Conservation (phyloP, 2,113 vertebrate genomes). For the Laterallus jamaicensis region DNA sequence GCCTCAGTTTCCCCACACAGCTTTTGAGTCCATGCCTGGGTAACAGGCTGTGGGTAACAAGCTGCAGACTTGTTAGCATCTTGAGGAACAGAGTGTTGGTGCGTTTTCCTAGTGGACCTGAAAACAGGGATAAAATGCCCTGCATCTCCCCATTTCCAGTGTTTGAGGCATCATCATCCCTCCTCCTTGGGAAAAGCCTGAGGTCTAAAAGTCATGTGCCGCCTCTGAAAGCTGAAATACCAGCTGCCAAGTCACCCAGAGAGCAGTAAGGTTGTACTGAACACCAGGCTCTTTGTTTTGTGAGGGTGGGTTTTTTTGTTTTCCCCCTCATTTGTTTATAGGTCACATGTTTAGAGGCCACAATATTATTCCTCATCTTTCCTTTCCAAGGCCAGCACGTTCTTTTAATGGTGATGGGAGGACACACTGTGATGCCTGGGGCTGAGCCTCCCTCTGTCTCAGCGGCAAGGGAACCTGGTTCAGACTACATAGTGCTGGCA, state of each 20-base stretch:
- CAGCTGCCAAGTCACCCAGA: neutral
- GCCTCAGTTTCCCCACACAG: neutral
- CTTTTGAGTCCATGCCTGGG: neutral
- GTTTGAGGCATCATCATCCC: neutral
- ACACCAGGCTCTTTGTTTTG: rapidly evolving
- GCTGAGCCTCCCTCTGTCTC: neutral
- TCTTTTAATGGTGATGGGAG: neutral
- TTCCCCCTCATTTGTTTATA: no score
- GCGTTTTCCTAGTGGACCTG: neutral
- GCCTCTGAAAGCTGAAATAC: neutral
- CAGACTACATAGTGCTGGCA: rapidly evolving
- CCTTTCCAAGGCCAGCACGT: neutral
- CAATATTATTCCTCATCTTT: neutral
- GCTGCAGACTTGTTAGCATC: neutral
- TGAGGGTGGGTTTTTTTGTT: neutral
- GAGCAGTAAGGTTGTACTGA: neutral
- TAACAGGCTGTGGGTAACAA: neutral
- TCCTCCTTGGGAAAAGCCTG: neutral
- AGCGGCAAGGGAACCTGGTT: neutral
- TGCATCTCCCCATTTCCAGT: neutral
- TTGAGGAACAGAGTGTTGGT: neutral
- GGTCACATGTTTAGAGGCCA: neutral
- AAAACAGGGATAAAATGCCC: neutral
- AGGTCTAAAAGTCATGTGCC: neutral
- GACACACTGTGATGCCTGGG: rapidly evolving